A percentile compares a stretch with the other conserved stretches of the same genome.
Evolutionary conservation across 2,113 vertebrate species (phyloP).

Genomic region (Desmodus rotundus): DNA sequence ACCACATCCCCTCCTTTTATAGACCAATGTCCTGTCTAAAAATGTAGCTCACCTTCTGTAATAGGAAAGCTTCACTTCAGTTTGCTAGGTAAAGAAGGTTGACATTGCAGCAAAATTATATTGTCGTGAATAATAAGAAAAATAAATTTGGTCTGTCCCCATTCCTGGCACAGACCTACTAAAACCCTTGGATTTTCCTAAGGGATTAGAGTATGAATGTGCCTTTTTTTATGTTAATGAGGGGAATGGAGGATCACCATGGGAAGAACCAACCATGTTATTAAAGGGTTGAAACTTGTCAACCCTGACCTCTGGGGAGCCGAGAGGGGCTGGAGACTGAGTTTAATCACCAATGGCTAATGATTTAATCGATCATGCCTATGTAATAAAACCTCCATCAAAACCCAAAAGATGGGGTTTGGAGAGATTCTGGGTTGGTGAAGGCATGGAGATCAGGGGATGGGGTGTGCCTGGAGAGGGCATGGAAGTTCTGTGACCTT

Average conservation of each 20-base stretch:
- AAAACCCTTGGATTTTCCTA: background rate
- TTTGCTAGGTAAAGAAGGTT: background rate
- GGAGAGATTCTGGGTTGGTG: background rate
- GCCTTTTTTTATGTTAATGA: background rate
- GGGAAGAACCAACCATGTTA: background rate
- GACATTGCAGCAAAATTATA: background rate
- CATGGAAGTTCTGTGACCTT: background rate
- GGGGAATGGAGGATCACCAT: background rate
- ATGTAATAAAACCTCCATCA: background rate
- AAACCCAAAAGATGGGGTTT: background rate
- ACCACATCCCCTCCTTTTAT: background rate
- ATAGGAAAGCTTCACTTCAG: background rate
- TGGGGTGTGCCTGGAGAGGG: background rate
- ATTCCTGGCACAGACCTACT: background rate
- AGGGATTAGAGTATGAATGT: background rate
- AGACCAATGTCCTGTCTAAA: background rate
- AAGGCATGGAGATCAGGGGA: background rate
- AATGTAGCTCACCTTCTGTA: background rate
- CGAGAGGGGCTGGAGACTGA: too few relatives aligned
- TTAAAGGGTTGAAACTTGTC: background rate
- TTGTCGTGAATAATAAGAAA: background rate
- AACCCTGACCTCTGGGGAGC: background rate
- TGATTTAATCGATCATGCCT: background rate
- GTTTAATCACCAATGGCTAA: background rate
- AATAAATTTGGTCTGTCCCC: background rate